Conservation (phyloP, 2,797 vertebrate species). For the Cryptoprocta ferox region DNA sequence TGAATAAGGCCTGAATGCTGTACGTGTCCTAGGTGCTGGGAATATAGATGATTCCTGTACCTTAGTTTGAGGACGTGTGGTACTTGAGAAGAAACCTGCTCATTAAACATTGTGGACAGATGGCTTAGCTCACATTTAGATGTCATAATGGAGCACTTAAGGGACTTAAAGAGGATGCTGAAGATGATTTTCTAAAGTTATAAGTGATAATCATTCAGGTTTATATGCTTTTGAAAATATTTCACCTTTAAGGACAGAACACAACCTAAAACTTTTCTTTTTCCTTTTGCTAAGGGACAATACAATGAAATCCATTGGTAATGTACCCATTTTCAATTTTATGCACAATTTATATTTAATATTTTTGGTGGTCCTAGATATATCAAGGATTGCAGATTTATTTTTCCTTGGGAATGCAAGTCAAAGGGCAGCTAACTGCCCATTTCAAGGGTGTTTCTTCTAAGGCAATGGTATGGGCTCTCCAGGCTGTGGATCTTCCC, state of each 20-base stretch:
- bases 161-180: slow-evolving; percentile 38
- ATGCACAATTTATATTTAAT: not conserved
- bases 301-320: not conserved
- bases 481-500: not conserved
- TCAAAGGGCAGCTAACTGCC: not conserved
- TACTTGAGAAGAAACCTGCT: not conserved
- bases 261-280: not conserved
- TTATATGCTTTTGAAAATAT: not conserved
- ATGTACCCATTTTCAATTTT: not conserved
- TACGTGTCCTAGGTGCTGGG: not conserved
- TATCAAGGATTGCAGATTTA: not conserved
- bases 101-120: not conserved
- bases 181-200: slow-evolving; percentile 44
- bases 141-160: slow-evolving; percentile 16
- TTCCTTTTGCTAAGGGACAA: not conserved
- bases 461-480: not conserved
- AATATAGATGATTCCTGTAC: not conserved
- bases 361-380: not conserved
- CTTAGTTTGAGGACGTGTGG: not conserved
- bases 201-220: not conserved
- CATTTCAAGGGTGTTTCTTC: not conserved
- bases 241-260: slow-evolving; percentile 21
- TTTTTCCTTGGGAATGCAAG: not conserved
- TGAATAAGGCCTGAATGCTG: not conserved
- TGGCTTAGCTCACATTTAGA: slow-evolving; percentile 15